Percentiles rank a stretch among this genome's conserved stretches.
Conservation (phyloP, 2,113 vertebrate species). For the Phylloscopus trochiloides region DNA sequence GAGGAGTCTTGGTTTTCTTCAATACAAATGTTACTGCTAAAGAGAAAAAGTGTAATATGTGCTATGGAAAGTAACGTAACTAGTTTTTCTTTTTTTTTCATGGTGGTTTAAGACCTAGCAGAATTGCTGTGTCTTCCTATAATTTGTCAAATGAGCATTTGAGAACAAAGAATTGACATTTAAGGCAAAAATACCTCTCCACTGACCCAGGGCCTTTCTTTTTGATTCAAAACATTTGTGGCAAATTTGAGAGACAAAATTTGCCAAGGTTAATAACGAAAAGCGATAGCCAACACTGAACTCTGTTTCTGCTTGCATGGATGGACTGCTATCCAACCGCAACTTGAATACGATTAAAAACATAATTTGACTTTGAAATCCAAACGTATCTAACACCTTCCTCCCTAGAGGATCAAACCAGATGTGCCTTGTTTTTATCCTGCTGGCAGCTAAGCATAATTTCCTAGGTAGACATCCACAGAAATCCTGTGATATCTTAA, state of each 20-base stretch:
- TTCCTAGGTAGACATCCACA: constrained; percentile 19
- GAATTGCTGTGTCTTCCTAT: neutral
- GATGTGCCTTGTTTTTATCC: constrained; percentile 41
- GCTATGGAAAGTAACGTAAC: neutral
- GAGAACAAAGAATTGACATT: neutral
- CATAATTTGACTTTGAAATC: constrained; percentile 45
- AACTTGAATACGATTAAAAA: constrained; percentile 25
- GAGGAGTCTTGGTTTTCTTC: neutral
- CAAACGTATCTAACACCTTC: constrained; percentile 21
- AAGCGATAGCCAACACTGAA: neutral
- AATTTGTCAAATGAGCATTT: neutral
- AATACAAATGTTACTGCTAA: neutral
- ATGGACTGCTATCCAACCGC: neutral
- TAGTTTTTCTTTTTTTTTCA: neutral
- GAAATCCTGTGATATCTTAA: constrained; percentile 25
- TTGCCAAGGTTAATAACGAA: neutral
- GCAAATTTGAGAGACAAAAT: neutral
- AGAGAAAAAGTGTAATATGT: neutral
- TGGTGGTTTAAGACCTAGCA: neutral
- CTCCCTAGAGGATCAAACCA: constrained; percentile 22
- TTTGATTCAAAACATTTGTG: neutral
- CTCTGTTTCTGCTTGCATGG: neutral
- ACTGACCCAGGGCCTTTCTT: neutral
- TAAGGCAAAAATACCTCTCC: neutral
- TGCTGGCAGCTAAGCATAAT: constrained; percentile 18